Evolutionary conservation across 2,888 invertebrate genomes (phyloP).

Genomic region (Candidula unifasciata): DNA sequence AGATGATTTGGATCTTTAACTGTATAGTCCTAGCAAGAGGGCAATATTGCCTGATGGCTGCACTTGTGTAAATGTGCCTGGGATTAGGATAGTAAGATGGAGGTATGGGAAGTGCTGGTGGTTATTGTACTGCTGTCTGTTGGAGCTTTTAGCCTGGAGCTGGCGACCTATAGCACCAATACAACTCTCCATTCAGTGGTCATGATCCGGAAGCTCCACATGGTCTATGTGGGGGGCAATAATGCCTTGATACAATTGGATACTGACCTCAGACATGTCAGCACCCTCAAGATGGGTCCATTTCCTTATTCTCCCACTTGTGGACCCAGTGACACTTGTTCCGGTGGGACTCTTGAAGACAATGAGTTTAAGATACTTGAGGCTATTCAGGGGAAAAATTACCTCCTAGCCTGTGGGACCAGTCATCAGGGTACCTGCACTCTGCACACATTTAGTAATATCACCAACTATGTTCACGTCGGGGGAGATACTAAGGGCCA

Average conservation of each 20-base stretch:
- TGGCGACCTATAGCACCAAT: slow-evolving; percentile 26
- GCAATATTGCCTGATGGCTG: too few species aligned
- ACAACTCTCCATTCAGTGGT: slow-evolving; percentile 35
- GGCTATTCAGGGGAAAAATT: slow-evolving; percentile 51
- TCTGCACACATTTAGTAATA: slow-evolving; percentile 53
- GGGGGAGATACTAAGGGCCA: slow-evolving; percentile 12
- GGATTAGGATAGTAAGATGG: not conserved
- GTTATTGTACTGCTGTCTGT: not conserved
- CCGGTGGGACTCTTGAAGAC: slow-evolving; percentile 32
- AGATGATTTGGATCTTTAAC: too few species aligned
- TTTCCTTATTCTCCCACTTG: slow-evolving; percentile 44
- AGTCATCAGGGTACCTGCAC: slow-evolving; percentile 60
- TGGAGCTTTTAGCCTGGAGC: not conserved
- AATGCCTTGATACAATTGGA: slow-evolving; percentile 60
- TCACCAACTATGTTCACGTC: slow-evolving; percentile 47
- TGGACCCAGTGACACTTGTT: slow-evolving; percentile 41
- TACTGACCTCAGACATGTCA: slow-evolving; percentile 44
- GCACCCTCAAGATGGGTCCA: slow-evolving; percentile 42
- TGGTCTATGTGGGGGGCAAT: slow-evolving; percentile 60
- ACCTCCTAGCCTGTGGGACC: slow-evolving; percentile 62
- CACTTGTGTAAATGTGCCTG: too few species aligned
- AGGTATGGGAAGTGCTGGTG: not conserved
- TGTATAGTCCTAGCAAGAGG: too few species aligned
- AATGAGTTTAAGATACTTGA: slow-evolving; percentile 61
- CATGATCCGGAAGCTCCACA: slow-evolving; percentile 29